Conservation (phyloP, 2,113 vertebrate genomes). For the Channa argus region DNA sequence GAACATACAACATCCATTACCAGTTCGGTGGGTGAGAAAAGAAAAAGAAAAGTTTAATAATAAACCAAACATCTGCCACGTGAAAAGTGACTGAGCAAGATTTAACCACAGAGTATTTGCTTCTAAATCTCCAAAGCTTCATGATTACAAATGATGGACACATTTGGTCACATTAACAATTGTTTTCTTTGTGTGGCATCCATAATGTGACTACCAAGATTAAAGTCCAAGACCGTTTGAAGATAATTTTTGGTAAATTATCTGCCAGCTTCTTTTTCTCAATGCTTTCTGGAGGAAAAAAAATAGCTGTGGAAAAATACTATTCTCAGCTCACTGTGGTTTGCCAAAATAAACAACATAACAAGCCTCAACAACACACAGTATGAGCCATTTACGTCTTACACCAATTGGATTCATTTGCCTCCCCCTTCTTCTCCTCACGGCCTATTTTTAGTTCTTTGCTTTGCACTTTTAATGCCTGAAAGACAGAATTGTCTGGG, state of each 20-base stretch:
- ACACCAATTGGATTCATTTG: slow-evolving; percentile 70
- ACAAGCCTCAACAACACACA: slow-evolving; percentile 55
- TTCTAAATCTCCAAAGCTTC: slow-evolving; percentile 8
- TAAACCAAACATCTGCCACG: no score
- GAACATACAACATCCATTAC: neutral
- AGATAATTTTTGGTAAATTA: slow-evolving; percentile 35
- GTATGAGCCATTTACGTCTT: slow-evolving; percentile 61
- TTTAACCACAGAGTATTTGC: neutral
- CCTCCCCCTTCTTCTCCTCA: slow-evolving; percentile 22
- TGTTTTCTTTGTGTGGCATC: slow-evolving; percentile 25
- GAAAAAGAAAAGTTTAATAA: neutral
- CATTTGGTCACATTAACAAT: neutral
- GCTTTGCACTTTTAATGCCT: slow-evolving; percentile 72
- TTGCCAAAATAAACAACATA: slow-evolving; percentile 73
- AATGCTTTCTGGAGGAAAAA: slow-evolving; percentile 28
- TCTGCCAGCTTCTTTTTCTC: slow-evolving; percentile 64
- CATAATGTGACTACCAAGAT: slow-evolving; percentile 33
- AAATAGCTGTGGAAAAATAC: slow-evolving; percentile 67
- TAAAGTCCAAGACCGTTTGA: slow-evolving; percentile 19
- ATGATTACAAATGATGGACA: neutral
- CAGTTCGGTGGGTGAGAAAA: neutral
- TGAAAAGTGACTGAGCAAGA: no score
- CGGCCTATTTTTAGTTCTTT: slow-evolving; percentile 74
- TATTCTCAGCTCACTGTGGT: slow-evolving; percentile 54
- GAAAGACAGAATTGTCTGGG: slow-evolving; percentile 78